phyloP scores from a whole-genome alignment of 2,113 vertebrate genomes.

The Tachycineta bicolor region DNA sequence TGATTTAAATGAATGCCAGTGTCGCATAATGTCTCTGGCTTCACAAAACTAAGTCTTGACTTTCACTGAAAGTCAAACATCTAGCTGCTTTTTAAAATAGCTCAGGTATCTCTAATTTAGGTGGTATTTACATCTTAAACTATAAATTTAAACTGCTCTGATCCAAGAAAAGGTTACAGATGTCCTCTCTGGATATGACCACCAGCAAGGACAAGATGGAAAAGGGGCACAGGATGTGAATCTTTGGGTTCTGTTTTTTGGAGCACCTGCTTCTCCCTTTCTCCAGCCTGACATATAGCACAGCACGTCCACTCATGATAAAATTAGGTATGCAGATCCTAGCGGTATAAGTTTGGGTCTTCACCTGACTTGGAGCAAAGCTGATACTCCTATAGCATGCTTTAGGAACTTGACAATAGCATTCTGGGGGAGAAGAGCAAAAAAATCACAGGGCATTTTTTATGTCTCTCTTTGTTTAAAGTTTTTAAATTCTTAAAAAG shows the following conservation, averaged over 20 bases:
- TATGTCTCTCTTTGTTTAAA: neutral
- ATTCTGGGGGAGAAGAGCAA: neutral
- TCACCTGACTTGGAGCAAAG: neutral
- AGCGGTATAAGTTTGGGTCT: neutral
- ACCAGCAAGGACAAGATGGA: neutral
- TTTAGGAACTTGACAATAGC: neutral
- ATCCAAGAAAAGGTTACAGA: neutral
- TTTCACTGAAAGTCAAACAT: neutral
- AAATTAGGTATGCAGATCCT: neutral
- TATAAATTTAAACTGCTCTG: neutral
- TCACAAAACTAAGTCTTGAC: neutral
- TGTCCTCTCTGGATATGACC: neutral
- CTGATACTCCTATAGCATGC: neutral
- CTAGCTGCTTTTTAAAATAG: neutral
- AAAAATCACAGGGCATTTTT: neutral
- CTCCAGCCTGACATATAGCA: neutral
- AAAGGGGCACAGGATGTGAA: neutral
- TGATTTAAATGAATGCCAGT: neutral
- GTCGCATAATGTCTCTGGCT: neutral
- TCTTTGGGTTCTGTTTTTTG: neutral
- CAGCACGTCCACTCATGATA: rapidly evolving
- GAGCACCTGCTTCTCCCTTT: neutral
- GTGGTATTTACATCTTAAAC: neutral
- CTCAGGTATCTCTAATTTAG: neutral
- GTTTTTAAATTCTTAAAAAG: neutral